phyloP scores from a whole-genome alignment of 2,797 vertebrate species.

The Euphonia xanthogaster region DNA sequence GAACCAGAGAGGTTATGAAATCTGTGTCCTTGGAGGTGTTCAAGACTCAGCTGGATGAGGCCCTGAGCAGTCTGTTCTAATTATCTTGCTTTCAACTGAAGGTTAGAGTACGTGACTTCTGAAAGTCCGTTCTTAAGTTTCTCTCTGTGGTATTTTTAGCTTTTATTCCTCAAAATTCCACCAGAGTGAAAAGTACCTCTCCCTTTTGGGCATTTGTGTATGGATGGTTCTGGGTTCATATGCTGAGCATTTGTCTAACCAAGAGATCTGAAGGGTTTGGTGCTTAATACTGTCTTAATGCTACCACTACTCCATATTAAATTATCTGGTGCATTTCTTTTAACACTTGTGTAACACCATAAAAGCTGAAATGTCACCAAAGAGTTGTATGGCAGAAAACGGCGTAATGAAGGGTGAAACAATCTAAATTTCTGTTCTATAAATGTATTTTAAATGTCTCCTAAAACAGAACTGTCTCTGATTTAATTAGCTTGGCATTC shows the following conservation, averaged over 20 bases:
- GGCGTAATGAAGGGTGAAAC: neutral
- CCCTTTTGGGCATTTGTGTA: accelerated
- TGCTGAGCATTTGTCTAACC: neutral
- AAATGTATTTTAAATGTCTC: neutral
- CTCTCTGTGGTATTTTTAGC: neutral
- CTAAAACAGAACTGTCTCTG: neutral
- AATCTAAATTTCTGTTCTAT: neutral
- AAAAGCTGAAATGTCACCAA: neutral
- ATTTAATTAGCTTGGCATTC: neutral
- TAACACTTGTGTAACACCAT: neutral
- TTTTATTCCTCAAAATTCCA: neutral
- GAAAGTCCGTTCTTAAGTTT: neutral
- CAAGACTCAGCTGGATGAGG: neutral
- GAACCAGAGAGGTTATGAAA: neutral
- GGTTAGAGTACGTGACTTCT: neutral
- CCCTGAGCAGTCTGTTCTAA: neutral
- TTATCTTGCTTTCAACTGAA: neutral
- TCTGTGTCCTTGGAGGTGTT: neutral
- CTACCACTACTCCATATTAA: neutral
- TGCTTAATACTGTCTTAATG: neutral
- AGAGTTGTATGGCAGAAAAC: neutral
- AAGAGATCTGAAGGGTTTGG: neutral
- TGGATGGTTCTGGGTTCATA: neutral
- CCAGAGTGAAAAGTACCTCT: neutral
- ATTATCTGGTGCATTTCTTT: neutral